Evolutionary conservation across 1,140 invertebrate species (phyloP).

Genomic region (Adelges cooleyi): DNA sequence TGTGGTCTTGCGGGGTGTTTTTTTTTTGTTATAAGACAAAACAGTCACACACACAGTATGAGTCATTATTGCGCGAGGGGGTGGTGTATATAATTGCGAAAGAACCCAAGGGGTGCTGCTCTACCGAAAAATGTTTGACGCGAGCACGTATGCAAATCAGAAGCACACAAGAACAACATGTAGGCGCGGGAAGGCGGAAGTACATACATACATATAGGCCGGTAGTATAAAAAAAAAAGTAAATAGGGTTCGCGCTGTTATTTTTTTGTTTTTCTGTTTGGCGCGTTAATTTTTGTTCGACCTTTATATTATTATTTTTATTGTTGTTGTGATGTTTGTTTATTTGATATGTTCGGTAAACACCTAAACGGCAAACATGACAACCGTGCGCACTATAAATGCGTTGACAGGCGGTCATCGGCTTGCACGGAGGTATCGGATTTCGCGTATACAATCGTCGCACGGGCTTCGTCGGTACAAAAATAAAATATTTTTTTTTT

Average conservation of each 20-base stretch:
- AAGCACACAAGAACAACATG: slow-evolving; percentile 6
- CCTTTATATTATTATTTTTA: too few species aligned
- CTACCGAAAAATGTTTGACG: slow-evolving; percentile 15
- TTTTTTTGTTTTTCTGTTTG: background rate
- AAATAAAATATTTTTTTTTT: slow-evolving; percentile 6
- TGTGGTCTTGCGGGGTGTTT: background rate
- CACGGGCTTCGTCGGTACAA: background rate
- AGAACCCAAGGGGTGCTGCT: background rate
- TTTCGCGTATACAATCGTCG: slow-evolving; percentile 11
- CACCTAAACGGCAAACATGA: too few species aligned
- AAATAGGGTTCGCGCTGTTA: background rate
- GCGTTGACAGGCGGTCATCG: too few species aligned
- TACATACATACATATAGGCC: background rate
- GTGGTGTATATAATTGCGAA: slow-evolving; percentile 22
- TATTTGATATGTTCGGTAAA: too few species aligned
- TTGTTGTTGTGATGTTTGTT: too few species aligned
- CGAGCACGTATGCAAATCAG: slow-evolving; percentile 26
- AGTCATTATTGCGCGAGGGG: slow-evolving; percentile 17
- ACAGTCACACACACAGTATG: background rate
- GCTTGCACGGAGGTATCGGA: background rate
- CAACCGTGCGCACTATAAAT: too few species aligned
- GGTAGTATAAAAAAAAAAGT: background rate
- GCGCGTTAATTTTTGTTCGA: too few species aligned
- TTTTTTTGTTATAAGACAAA: slow-evolving; percentile 7
- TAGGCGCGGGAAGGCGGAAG: slow-evolving; percentile 10